Percentiles rank a stretch among this genome's conserved stretches.
Conservation (phyloP, 2,888 invertebrate genomes). For the Anorthoa munda region DNA sequence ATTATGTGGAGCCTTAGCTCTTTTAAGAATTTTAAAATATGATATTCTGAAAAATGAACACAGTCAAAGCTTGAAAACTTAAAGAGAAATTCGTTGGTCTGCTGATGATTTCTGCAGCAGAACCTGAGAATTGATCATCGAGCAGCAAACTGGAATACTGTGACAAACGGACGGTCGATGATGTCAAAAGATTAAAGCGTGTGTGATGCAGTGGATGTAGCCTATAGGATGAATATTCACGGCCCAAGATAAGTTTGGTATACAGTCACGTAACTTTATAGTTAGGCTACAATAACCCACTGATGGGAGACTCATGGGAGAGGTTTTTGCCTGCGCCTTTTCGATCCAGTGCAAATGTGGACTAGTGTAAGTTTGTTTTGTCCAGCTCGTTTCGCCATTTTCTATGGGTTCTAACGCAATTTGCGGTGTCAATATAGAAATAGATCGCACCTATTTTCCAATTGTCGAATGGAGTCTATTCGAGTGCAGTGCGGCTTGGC, state of each 20-base stretch:
- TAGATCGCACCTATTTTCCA: slow-evolving; percentile 78
- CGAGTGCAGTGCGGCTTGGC: slow-evolving; percentile 64
- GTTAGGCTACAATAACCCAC: no score
- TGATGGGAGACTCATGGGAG: no score
- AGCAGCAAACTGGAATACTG: not conserved
- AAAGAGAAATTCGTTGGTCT: not conserved
- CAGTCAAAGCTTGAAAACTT: not conserved
- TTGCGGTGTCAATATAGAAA: slow-evolving; percentile 61
- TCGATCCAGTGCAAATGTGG: no score
- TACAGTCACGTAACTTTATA: no score
- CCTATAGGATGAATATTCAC: not conserved
- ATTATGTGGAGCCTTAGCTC: no score
- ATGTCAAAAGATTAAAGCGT: not conserved
- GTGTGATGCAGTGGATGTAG: not conserved
- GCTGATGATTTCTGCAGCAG: not conserved
- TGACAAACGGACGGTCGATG: not conserved
- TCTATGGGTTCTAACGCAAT: no score
- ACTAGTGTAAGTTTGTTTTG: no score
- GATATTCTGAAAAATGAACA: not conserved
- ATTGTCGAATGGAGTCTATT: slow-evolving; percentile 74
- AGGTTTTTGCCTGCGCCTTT: no score
- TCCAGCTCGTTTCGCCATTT: no score
- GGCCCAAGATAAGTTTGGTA: no score
- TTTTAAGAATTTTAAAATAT: not conserved
- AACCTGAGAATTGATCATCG: not conserved